Conservation (phyloP, 2,888 invertebrate genomes). For the Blera fallax region DNA sequence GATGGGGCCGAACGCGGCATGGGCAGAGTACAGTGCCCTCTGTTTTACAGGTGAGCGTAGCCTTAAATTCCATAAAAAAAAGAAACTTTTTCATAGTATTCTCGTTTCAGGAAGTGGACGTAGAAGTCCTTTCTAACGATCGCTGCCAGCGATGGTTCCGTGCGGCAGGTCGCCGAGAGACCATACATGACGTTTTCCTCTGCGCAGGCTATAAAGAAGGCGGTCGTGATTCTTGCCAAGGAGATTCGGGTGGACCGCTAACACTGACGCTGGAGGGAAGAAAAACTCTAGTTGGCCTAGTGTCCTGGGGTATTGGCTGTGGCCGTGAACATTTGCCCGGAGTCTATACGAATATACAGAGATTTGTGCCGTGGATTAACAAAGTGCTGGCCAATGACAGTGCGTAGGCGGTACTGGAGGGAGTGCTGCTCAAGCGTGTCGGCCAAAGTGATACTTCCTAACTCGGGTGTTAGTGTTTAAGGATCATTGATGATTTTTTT, state of each 20-base stretch:
- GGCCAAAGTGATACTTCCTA: conserved; percentile 71
- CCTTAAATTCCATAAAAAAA: no score
- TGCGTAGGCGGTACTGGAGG: conserved; percentile 75
- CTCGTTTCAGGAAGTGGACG: conserved; percentile 87
- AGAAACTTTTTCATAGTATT: neutral
- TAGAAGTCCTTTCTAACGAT: conserved; percentile 93
- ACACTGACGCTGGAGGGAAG: conserved; percentile 92
- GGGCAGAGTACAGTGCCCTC: conserved; percentile 94
- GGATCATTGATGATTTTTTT: conserved; percentile 41
- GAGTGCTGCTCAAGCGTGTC: conserved; percentile 6
- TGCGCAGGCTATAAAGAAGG: conserved; percentile 97
- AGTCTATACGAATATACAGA: conserved; percentile 95
- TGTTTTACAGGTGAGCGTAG: conserved; percentile 85
- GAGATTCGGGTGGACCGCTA: conserved; percentile 93
- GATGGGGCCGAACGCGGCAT: conserved; percentile 95
- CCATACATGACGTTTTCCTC: conserved; percentile 95
- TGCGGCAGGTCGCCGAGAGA: conserved; percentile 93
- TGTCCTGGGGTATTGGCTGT: conserved; percentile 95
- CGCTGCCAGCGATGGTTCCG: conserved; percentile 96
- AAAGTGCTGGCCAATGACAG: conserved; percentile 86
- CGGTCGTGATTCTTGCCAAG: conserved; percentile 89
- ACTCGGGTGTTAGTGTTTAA: conserved; percentile 72
- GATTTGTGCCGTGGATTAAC: conserved; percentile 95
- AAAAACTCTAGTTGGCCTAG: conserved; percentile 92
- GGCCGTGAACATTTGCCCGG: conserved; percentile 94